A percentile compares a stretch with the other conserved stretches of the same genome.
Evolutionary conservation across 2,797 vertebrate species (phyloP).

Genomic region (Enteromius viviparus): DNA sequence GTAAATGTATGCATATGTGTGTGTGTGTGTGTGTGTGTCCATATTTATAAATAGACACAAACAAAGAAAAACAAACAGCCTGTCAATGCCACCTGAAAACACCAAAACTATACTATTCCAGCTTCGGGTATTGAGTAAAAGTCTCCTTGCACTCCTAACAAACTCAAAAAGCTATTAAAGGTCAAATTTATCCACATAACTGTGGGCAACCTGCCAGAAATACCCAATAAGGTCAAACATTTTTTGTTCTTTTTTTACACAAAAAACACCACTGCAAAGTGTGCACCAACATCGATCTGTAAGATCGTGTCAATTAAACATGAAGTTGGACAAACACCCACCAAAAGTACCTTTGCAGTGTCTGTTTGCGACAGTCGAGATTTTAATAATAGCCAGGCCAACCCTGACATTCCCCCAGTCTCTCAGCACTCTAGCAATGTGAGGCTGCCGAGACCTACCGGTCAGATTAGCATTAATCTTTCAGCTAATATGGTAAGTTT

Average conservation of each 20-base stretch:
- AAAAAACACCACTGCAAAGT: conserved; percentile 11
- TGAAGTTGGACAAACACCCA: conserved; percentile 5
- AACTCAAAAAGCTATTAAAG: conserved; percentile 33
- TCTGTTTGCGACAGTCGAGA: conserved; percentile 57
- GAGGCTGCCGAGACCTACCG: conserved; percentile 70
- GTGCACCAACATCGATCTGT: conserved; percentile 45
- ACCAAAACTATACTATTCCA: not conserved
- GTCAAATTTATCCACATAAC: conserved; percentile 3
- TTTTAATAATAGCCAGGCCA: conserved; percentile 69
- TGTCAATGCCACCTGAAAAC: not conserved
- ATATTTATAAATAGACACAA: not conserved
- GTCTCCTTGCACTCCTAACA: not conserved
- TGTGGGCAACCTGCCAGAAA: not conserved
- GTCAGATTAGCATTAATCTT: conserved; percentile 79
- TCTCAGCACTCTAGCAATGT: conserved; percentile 54
- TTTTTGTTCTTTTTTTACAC: not conserved
- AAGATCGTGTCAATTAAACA: conserved; percentile 54
- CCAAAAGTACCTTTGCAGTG: conserved; percentile 23
- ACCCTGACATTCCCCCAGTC: conserved; percentile 46
- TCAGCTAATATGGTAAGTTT: conserved; percentile 78
- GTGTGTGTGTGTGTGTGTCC: too few species aligned
- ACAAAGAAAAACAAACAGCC: not conserved
- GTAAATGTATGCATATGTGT: too few species aligned
- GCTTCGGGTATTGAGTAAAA: not conserved
- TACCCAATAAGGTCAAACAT: conserved; percentile 6